Percentiles rank a stretch among this genome's conserved stretches.
phyloP scores from a whole-genome alignment of 2,888 invertebrate species.

The Nezara viridula region DNA sequence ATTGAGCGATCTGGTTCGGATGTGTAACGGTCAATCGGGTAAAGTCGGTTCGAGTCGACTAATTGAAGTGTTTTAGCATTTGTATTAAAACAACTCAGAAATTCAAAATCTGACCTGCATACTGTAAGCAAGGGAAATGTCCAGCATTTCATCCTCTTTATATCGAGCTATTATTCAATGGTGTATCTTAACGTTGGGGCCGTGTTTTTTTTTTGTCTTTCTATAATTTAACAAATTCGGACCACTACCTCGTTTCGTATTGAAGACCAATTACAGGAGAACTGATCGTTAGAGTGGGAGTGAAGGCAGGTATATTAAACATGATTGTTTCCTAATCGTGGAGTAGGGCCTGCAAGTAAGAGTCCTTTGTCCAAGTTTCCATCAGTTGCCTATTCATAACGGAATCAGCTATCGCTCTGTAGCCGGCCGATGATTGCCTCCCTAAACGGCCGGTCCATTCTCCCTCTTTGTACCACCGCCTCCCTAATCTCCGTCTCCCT shows the following conservation, averaged over 20 bases:
- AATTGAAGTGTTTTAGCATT: too few relatives aligned
- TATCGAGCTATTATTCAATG: too few relatives aligned
- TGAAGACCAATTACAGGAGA: not conserved
- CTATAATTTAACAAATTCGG: too few relatives aligned
- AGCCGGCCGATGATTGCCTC: conserved; percentile 36
- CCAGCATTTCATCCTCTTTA: too few relatives aligned
- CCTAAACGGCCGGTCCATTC: conserved; percentile 43
- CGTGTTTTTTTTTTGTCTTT: too few relatives aligned
- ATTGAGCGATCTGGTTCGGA: too few relatives aligned
- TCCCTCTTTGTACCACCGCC: conserved; percentile 19
- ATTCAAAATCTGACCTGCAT: too few relatives aligned
- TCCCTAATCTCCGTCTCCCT: conserved; percentile 4
- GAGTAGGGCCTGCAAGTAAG: conserved; percentile 36
- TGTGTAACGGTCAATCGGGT: too few relatives aligned
- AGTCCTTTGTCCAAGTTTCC: conserved; percentile 46
- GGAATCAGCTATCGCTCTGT: conserved; percentile 35
- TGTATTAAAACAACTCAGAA: too few relatives aligned
- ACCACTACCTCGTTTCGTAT: not conserved
- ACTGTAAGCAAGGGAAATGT: too few relatives aligned
- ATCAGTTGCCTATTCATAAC: conserved; percentile 46
- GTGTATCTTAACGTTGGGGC: too few relatives aligned
- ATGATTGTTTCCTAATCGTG: conserved; percentile 41
- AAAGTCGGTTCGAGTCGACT: too few relatives aligned
- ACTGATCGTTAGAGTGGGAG: not conserved
- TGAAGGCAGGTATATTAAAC: conserved; percentile 36